Evolutionary conservation across 2,113 vertebrate genomes (phyloP).

Genomic region (Chlamydotis undulata): DNA sequence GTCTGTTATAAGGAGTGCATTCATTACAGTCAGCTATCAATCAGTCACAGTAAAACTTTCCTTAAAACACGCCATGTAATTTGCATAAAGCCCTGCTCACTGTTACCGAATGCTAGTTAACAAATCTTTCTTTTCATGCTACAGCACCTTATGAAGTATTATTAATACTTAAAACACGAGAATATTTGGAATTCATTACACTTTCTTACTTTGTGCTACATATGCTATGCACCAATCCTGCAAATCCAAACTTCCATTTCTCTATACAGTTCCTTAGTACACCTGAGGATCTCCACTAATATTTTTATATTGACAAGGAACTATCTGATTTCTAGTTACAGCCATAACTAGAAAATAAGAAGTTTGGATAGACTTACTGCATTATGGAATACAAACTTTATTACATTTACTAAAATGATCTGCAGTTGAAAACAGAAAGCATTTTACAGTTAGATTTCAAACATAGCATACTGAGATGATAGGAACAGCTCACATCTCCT

Average conservation of each 20-base stretch:
- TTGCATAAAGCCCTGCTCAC: neutral
- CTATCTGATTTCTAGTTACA: neutral
- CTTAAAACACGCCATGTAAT: neutral
- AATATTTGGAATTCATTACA: neutral
- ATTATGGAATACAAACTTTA: neutral
- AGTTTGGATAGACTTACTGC: neutral
- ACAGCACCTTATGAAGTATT: neutral
- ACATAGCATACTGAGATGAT: neutral
- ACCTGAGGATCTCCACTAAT: neutral
- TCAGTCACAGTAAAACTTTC: slow-evolving; percentile 1
- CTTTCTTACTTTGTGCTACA: neutral
- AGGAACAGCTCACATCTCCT: neutral
- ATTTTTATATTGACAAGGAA: neutral
- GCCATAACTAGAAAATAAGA: neutral
- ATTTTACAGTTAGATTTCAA: neutral
- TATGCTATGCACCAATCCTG: neutral
- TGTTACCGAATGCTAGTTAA: neutral
- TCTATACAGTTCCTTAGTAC: neutral
- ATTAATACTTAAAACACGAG: neutral
- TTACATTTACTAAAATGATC: neutral
- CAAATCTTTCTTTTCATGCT: neutral
- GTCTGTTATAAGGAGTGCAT: neutral
- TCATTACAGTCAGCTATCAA: slow-evolving; percentile 45
- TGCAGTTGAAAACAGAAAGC: neutral
- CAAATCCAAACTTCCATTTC: neutral